Evolutionary conservation across 2,888 invertebrate genomes (phyloP), one percentile per base, ranked within the genome.

Genomic region (Agrilus biguttatus): DNA sequence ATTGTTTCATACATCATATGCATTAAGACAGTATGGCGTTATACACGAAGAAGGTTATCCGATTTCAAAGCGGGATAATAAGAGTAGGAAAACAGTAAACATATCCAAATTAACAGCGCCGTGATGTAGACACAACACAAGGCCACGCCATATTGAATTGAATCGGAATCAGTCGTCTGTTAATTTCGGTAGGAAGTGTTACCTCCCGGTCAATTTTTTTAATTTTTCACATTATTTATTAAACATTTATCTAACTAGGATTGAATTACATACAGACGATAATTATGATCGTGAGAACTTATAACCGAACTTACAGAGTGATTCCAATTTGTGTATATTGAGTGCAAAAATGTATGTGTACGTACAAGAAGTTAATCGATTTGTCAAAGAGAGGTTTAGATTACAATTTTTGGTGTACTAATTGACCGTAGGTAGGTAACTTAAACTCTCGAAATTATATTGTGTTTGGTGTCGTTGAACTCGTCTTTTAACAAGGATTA

Each of bases 121-220:
- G 46, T 47, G 50, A 44, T 52, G 52, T 52, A 60, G 60, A 59
- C 59, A 60, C 57, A 63, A 64, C 62, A 68, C 67, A 69, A 70
- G 70, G 69, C 67, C 70, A 63, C 68, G 71, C 73, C 73, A 73
- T 74, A 70, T 68, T 68, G 68, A 66, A 67, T 72, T 71, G 72
- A 70, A 71, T 47, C 28, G 28, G 46, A 47, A 47, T 71, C 71
- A 70, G 70, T 71, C 61, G 63, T 64, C 61, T 70, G 69, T 72
- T 70, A 70, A 70, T 71, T 71, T 70, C 67, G 67, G 68, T 64
- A 66, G 58, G 58, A 60, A 58, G 58, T 61, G 53, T 50, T 53
- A 51, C 48, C 51, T 50, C 55, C 55, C 55, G 55, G 57, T 53
- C 53, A 48, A 52, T 56, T 61, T 59, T 60, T 58, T 54, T 54